Base-by-base conservation (phyloP, 2,888 invertebrate species). In the Apodemia hepburni region DNA sequence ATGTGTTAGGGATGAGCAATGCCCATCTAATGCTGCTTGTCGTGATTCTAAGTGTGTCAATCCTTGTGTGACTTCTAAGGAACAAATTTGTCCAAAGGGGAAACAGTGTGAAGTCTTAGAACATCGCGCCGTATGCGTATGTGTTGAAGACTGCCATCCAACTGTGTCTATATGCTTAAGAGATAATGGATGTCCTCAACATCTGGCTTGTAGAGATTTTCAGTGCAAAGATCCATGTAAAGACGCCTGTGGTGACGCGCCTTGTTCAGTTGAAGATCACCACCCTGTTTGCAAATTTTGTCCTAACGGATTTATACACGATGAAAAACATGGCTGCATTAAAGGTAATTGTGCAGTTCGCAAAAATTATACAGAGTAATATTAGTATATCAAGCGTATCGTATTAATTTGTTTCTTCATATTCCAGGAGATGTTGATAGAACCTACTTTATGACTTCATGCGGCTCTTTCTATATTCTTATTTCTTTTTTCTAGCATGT, bases 211-310 rank as follows among this genome's bases (percentile, higher is more conserved):
- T 90, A 94, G 95, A 84, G 96, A 96, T 85, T 97, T 96, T 87
- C 95, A 96, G 92, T 98, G 98, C 87, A 94, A 97, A 92, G 96
- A 98, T 92, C 98, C 98, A 73, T 98, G 98, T 92, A 93, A 93
- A 84, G 95, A 95, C 81, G 95, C 96, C 80, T 96, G 95, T 87
- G 97, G 97, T 91, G 96, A 96, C 77, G 95, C 97, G 74, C 97
- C 98, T 78, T 98, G 98, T 93, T 96, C 95, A 92, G 97, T 97
- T 78, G 97, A 97, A 94, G 97, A 97, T 90, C 98, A 98, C 93
- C 97, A 96, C 92, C 96, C 98, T 76, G 95, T 96, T 89, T 98
- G 98, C 96, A 97, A 97, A 95, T 97, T 97, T 94, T 98, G 98
- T 93, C 97, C 98, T 82, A 94, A 94, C 90, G 98, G 97, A 93